These are phyloP conservation scores for Brachionus calyciflorus DNA, from an alignment of 1,140 invertebrate species.

Conservation along the genomic window DNA sequence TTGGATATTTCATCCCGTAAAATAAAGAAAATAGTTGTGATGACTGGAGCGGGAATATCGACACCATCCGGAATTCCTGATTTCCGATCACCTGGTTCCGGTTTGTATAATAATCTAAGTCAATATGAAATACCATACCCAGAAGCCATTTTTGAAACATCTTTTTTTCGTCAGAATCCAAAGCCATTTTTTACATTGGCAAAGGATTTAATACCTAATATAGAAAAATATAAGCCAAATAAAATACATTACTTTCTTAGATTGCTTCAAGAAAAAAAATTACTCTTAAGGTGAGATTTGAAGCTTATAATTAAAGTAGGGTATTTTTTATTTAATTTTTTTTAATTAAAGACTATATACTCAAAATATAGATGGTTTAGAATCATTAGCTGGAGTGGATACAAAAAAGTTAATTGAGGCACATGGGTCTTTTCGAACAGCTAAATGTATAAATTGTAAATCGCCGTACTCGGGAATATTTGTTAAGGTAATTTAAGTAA, in stretches of 20 bases:
- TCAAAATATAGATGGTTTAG: conserved; percentile 90
- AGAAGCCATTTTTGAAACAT: conserved; percentile 86
- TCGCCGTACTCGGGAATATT: conserved; percentile 65
- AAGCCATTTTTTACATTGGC: conserved; percentile 86
- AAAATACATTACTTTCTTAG: conserved; percentile 40
- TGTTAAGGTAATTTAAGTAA: conserved; percentile 27
- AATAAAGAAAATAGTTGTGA: conserved; percentile 80
- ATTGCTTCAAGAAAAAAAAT: conserved; percentile 44
- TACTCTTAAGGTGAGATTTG: neutral
- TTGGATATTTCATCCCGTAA: conserved; percentile 55
- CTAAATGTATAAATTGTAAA: conserved; percentile 77
- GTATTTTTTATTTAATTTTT: neutral
- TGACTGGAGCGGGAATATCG: conserved; percentile 90
- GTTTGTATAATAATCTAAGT: conserved; percentile 17
- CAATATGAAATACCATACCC: conserved; percentile 60
- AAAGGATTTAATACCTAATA: conserved; percentile 74
- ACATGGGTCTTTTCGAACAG: conserved; percentile 85
- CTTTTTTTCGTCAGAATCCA: conserved; percentile 78
- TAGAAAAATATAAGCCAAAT: conserved; percentile 61
- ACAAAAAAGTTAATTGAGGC: conserved; percentile 84
- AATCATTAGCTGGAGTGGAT: conserved; percentile 78
- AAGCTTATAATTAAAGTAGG: neutral
- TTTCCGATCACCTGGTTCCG: conserved; percentile 22
- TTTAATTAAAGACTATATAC: conserved; percentile 48
- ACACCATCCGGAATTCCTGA: conserved; percentile 61